phyloP scores from a whole-genome alignment of 2,888 invertebrate genomes.

The Lapara coniferarum region DNA sequence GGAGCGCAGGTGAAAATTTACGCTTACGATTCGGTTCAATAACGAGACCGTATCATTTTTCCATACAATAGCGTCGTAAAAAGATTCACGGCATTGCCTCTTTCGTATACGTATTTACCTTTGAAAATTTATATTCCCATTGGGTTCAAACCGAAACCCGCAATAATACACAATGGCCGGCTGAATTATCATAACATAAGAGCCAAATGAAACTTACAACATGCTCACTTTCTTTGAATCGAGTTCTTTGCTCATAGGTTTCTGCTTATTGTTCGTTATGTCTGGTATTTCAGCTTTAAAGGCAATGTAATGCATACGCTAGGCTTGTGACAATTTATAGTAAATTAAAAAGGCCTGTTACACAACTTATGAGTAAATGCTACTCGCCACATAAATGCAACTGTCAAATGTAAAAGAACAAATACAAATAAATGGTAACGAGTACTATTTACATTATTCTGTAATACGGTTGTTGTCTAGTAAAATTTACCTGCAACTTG shows the following conservation, averaged over 20 bases:
- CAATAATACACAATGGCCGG: conserved; percentile 76
- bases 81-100: conserved; percentile 71
- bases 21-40: conserved; percentile 54
- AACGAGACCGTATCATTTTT: conserved; percentile 65
- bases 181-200: conserved; percentile 78
- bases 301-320: too few species aligned
- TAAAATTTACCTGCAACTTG: too few species aligned
- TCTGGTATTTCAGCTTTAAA: too few species aligned
- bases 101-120: conserved; percentile 75
- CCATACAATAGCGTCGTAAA: conserved; percentile 68
- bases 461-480: too few species aligned
- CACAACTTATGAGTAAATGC: too few species aligned
- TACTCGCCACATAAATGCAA: too few species aligned
- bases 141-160: conserved; percentile 69
- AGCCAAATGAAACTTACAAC: conserved; percentile 21
- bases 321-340: too few species aligned
- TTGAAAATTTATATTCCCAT: conserved; percentile 77
- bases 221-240: conserved; percentile 3
- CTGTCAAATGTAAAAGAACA: too few species aligned
- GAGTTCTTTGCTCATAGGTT: background rate
- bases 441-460: too few species aligned
- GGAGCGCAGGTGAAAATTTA: conserved; percentile 51
- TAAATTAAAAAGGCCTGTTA: too few species aligned
- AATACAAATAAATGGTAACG: too few species aligned
- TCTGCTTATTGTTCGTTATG: background rate